Evolutionary conservation across 2,888 invertebrate genomes (phyloP).

Genomic region (Dusona sp.): DNA sequence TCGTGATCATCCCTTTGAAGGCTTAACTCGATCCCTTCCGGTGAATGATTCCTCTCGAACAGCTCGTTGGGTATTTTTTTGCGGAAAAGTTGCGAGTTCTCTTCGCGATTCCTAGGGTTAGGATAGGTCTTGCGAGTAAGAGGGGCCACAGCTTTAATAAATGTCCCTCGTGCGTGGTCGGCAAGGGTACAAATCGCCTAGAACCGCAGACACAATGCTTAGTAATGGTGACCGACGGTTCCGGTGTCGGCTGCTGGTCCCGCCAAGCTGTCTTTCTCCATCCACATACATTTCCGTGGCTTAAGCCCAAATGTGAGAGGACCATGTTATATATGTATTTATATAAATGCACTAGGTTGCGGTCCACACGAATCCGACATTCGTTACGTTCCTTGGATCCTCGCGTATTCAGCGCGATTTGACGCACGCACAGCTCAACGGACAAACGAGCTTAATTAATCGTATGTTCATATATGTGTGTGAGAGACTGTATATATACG

Average conservation of each 20-base stretch:
- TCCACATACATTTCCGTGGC: constrained; percentile 43
- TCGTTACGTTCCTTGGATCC: constrained; percentile 78
- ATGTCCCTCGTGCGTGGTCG: constrained; percentile 79
- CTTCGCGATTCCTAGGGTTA: constrained; percentile 6
- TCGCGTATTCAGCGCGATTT: constrained; percentile 77
- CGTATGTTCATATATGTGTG: constrained; percentile 59
- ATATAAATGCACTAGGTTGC: constrained; percentile 66
- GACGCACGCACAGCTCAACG: constrained; percentile 77
- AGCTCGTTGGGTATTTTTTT: neutral
- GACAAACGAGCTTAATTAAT: constrained; percentile 83
- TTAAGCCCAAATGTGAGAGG: constrained; percentile 34
- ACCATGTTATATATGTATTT: neutral
- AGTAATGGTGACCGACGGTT: constrained; percentile 81
- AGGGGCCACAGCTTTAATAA: constrained; percentile 77
- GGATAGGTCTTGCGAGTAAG: constrained; percentile 43
- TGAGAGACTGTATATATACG: neutral
- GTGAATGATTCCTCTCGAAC: constrained; percentile 14
- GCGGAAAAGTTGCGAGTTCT: constrained; percentile 32
- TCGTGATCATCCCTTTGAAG: neutral
- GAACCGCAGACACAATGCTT: constrained; percentile 83
- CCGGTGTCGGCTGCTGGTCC: constrained; percentile 68
- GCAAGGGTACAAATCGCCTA: constrained; percentile 81
- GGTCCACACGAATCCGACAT: constrained; percentile 73
- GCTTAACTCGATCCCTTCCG: constrained; percentile 28
- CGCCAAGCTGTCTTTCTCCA: constrained; percentile 53